Percentiles rank a stretch among this genome's conserved stretches.
These are phyloP conservation scores for Parascotia fuliginaria DNA, from an alignment of 2,888 invertebrate genomes.

Conservation along the genomic window DNA sequence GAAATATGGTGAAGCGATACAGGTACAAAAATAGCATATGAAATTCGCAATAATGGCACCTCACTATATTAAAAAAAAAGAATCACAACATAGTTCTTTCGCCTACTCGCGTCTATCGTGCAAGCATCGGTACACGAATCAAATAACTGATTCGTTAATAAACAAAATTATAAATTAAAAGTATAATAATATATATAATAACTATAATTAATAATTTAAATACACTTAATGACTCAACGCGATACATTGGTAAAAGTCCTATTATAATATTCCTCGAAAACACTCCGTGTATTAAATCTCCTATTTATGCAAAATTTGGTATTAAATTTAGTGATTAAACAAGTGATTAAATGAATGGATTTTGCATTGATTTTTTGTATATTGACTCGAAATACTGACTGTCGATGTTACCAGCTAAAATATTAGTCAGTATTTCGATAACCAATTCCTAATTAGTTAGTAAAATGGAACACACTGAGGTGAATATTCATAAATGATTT, in stretches of 20 bases:
- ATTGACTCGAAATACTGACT: conserved; percentile 27
- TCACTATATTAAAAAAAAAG: conserved; percentile 66
- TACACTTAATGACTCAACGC: conserved; percentile 47
- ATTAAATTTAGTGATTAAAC: conserved; percentile 22
- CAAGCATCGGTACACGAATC: conserved; percentile 36
- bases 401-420: too few species aligned
- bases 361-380: conserved; percentile 29
- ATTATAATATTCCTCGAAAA: conserved; percentile 28
- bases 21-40: conserved; percentile 64
- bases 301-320: conserved; percentile 41
- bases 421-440: conserved; percentile 28
- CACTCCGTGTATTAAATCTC: conserved; percentile 24
- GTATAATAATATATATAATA: conserved; percentile 22
- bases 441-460: conserved; percentile 25
- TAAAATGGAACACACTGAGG: conserved; percentile 27
- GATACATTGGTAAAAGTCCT: conserved; percentile 47
- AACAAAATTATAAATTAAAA: conserved; percentile 27
- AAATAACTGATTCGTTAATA: conserved; percentile 31
- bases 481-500: conserved; percentile 26
- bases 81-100: conserved; percentile 70
- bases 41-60: conserved; percentile 79
- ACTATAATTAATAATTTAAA: conserved; percentile 41
- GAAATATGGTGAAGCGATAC: conserved; percentile 66
- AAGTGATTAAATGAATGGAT: conserved; percentile 15
- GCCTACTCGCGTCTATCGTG: conserved; percentile 47